Base-by-base conservation (phyloP, 2,888 invertebrate species). In the Silvanus unidentatus region DNA sequence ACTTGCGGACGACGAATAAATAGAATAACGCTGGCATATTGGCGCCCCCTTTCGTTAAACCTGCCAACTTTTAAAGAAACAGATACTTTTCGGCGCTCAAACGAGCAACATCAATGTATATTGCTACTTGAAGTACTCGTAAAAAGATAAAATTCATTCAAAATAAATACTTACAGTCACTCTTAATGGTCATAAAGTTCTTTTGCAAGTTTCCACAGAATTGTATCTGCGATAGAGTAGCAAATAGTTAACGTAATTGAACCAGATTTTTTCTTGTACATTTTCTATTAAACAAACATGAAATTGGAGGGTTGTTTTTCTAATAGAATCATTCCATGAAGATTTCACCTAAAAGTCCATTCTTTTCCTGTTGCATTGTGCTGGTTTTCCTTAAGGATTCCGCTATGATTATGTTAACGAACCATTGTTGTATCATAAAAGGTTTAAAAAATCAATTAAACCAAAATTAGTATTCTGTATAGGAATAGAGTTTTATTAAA, bases 1-100 rank as follows among this genome's bases (percentile, higher is more conserved):
- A 48, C 58, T 50, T 55, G 50, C 52, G 49, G 49, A 48, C 50
- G 54, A 48, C 42, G 43, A 37, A 32, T 22, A 22, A 22, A 22
- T 46, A 44, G 44, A 45, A 45, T 49, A 55, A 58, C 16, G 59
- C 58, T 52, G 44, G 61, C 32, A 32, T 32, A 11, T 12, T 70
- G 68, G 68, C 72, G 75, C 73, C 72, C 73, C 73, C 77, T 77
- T 67, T 73, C 70, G 69, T 64, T 50, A 53, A 55, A 65, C 56
- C 58, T 62, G 60, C 45, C 60, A 75, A 76, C 74, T 52, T 48
- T 45, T 42, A 44, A 55, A 37, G 62, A 59, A 63, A 57, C 75
- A 76, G 74, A 76, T 69, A 70, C 73, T 71, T 73, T 72, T 70
- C 66, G 71, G 71, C 74, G 67, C 67, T 72, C 74, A 73, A 74